Evolutionary conservation across 2,113 vertebrate genomes (phyloP).

Genomic region (Neomonachus schauinslandi): DNA sequence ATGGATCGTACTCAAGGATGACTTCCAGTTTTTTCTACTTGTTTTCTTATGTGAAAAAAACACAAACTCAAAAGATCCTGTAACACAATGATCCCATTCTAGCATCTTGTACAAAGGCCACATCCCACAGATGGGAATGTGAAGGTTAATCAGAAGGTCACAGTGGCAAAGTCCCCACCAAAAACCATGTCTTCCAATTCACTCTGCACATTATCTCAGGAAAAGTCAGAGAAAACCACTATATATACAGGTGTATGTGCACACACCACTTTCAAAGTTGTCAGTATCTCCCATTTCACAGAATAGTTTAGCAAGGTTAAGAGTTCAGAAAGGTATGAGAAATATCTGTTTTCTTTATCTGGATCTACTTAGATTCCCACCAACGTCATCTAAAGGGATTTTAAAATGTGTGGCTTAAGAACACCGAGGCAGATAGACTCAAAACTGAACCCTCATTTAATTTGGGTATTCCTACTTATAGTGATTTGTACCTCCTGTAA

Average conservation of each 20-base stretch:
- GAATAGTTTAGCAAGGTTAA: not conserved
- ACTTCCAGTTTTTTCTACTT: not conserved
- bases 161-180: not conserved
- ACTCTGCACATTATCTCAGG: not conserved
- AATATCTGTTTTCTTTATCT: constrained; percentile 43
- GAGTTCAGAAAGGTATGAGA: not conserved
- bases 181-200: not conserved
- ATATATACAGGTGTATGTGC: not conserved
- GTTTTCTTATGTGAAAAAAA: not conserved
- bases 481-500: constrained; percentile 60
- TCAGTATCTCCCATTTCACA: not conserved
- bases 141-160: not conserved
- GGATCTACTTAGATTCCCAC: constrained; percentile 43
- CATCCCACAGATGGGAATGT: not conserved
- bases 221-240: not conserved
- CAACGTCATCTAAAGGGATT: not conserved
- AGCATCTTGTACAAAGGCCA: not conserved
- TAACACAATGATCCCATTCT: not conserved
- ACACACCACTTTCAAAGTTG: not conserved
- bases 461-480: not conserved
- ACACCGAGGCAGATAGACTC: not conserved
- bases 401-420: constrained; percentile 31
- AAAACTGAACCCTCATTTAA: constrained; percentile 58
- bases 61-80: not conserved
- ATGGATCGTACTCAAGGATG: not conserved